Evolutionary conservation across 2,797 vertebrate genomes (phyloP).

Genomic region (Hyperoplus immaculatus): DNA sequence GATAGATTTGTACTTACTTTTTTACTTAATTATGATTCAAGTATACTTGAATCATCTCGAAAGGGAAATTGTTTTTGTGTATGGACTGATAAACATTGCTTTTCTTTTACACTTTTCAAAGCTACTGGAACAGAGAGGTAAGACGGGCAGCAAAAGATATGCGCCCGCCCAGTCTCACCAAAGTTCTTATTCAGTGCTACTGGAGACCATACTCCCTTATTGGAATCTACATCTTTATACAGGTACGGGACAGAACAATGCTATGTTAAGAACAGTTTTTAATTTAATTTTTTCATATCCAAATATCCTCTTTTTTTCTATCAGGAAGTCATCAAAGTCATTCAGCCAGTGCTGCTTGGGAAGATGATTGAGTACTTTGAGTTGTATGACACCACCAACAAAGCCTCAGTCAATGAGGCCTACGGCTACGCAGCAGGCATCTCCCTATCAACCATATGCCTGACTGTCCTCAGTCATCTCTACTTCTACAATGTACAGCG

Average conservation of each 20-base stretch:
- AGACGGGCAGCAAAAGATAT: slow-evolving; percentile 88
- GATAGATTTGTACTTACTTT: no score
- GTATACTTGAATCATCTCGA: no score
- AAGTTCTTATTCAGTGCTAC: slow-evolving; percentile 92
- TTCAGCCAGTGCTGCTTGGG: slow-evolving; percentile 92
- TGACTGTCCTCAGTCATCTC: slow-evolving; percentile 90
- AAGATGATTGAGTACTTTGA: slow-evolving; percentile 93
- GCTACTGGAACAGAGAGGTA: slow-evolving; percentile 94
- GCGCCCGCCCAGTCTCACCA: slow-evolving; percentile 88
- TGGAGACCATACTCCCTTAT: slow-evolving; percentile 92
- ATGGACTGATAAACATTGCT: not conserved
- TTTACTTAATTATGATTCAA: no score
- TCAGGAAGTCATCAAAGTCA: slow-evolving; percentile 90
- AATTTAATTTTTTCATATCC: not conserved
- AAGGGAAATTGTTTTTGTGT: no score
- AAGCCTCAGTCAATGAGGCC: slow-evolving; percentile 72
- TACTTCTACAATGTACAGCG: slow-evolving; percentile 95
- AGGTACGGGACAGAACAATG: slow-evolving; percentile 81
- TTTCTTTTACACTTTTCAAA: slow-evolving; percentile 57
- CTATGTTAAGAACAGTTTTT: not conserved
- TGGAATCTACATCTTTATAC: slow-evolving; percentile 91
- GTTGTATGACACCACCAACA: slow-evolving; percentile 64
- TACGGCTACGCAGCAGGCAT: slow-evolving; percentile 87
- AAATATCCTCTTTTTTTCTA: slow-evolving; percentile 25
- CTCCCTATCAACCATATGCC: slow-evolving; percentile 82